Evolutionary conservation across 2,797 vertebrate species (phyloP), one percentile per base, ranked within the genome.

Genomic region (Natrix natrix): DNA sequence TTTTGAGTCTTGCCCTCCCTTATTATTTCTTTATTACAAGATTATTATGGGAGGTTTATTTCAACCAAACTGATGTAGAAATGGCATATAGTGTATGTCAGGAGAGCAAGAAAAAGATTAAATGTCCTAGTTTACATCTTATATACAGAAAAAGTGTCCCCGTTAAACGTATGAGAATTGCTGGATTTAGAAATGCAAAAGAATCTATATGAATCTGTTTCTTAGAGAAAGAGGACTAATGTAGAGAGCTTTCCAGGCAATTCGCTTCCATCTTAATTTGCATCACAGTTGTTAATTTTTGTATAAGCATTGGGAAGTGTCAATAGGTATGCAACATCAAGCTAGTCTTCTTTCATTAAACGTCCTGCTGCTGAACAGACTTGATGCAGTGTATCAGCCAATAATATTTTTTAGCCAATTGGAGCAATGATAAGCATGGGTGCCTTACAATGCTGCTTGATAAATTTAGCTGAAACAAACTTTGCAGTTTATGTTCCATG

Each of bases 181-280:
- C 7, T 48, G 3, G 37, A 6, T 90, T 90, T 90, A 90, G 87
- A 56, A 37, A 90, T 4, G 16, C 37, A 32, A 13, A 24, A 43
- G 52, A 22, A 87, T 87, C 54, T 48, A 8, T 87, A 87, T 90
- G 59, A 87, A 90, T 90, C 66, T 32, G 24, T 87, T 93, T 90
- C 54, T 59, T 52, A 54, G 12, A 59, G 37, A 56, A 13, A 63
- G 1, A 63, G 91, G 54, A 22, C 56, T 87, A 94, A 93, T 93
- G 92, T 63, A 95, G 94, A 54, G 93, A 95, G 92, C 93, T 91
- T 96, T 95, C 89, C 87, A 94, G 91, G 55, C 91, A 95, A 54
- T 95, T 94, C 93, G 8, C 56, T 96, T 87, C 86, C 86, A 63
- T 20, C 59, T 28, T 93, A 94, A 92, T 95, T 93, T 93, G 17